These are phyloP conservation scores for Drosophila aldrichi DNA, from an alignment of 2,888 invertebrate genomes.

Conservation along the genomic window DNA sequence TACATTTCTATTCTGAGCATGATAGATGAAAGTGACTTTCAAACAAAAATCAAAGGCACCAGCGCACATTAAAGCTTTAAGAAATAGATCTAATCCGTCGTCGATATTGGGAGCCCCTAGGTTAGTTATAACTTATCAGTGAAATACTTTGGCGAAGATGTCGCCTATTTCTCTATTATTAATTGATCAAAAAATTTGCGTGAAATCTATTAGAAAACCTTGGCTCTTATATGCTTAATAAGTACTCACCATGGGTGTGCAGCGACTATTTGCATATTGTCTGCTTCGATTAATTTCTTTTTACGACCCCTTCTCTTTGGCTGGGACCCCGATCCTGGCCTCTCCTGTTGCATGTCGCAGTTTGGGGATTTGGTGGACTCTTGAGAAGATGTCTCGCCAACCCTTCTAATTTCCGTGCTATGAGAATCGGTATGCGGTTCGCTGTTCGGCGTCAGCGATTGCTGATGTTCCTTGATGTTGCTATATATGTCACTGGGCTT, in stretches of 20 bases:
- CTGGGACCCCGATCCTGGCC: constrained; percentile 20
- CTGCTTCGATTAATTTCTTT: constrained; percentile 88
- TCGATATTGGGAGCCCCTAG: no score
- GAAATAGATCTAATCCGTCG: no score
- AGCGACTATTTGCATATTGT: constrained; percentile 23
- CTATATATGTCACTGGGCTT: constrained; percentile 35
- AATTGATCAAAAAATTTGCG: no score
- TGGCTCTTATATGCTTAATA: no score
- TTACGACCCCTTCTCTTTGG: constrained; percentile 95
- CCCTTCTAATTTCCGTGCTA: constrained; percentile 17
- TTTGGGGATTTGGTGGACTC: constrained; percentile 28
- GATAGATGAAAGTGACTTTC: no score
- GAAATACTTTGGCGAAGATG: no score
- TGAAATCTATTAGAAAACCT: no score
- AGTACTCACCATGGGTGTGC: constrained; percentile 48
- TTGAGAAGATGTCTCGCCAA: constrained; percentile 8
- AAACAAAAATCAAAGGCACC: no score
- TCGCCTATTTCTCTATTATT: no score
- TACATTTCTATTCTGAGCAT: no score
- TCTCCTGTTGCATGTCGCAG: background rate
- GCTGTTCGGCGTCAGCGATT: constrained; percentile 10
- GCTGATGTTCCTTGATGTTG: constrained; percentile 40
- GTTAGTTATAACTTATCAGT: no score
- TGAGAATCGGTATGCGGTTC: constrained; percentile 15
- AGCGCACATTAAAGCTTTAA: no score